A percentile compares a stretch with the other conserved stretches of the same genome.
phyloP scores from a whole-genome alignment of 2,797 vertebrate species.

The Chelonia mydas region DNA sequence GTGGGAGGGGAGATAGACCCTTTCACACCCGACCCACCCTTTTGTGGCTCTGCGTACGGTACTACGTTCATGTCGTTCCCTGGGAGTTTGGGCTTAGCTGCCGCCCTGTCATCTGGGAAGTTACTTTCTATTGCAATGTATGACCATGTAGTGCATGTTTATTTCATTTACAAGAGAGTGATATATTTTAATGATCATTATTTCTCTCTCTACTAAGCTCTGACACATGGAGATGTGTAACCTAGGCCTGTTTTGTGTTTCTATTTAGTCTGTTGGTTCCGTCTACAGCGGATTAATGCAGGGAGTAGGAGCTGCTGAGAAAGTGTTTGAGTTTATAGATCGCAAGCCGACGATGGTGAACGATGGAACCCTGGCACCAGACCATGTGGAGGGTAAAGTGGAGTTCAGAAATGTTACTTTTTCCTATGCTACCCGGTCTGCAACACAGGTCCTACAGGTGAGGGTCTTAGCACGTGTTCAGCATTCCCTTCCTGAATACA shows the following conservation, averaged over 20 bases:
- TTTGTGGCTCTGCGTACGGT: not conserved
- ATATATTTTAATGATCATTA: not conserved
- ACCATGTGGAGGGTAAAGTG: slow-evolving; percentile 87
- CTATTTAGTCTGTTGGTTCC: slow-evolving; percentile 88
- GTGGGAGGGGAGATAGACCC: not conserved
- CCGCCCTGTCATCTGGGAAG: fast-evolving
- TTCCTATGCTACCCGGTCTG: slow-evolving; percentile 90
- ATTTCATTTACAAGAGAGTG: not conserved
- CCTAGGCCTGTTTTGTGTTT: fast-evolving
- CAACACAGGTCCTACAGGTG: slow-evolving; percentile 91
- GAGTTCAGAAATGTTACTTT: slow-evolving; percentile 93
- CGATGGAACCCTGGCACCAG: slow-evolving; percentile 86
- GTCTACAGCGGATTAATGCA: slow-evolving; percentile 97
- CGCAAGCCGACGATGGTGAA: slow-evolving; percentile 86
- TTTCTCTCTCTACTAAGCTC: fast-evolving
- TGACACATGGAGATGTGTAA: fast-evolving
- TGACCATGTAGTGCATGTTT: not conserved
- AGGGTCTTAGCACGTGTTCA: fast-evolving
- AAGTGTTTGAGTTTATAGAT: slow-evolving; percentile 96
- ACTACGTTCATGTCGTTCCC: not conserved
- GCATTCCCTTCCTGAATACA: not conserved
- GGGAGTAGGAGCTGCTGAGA: slow-evolving; percentile 94
- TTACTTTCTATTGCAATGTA: not conserved
- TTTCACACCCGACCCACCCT: not conserved
- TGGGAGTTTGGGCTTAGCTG: not conserved